Evolutionary conservation across 2,888 invertebrate species (phyloP), one percentile per base, ranked within the genome.

Genomic region (Apodemia hepburni): DNA sequence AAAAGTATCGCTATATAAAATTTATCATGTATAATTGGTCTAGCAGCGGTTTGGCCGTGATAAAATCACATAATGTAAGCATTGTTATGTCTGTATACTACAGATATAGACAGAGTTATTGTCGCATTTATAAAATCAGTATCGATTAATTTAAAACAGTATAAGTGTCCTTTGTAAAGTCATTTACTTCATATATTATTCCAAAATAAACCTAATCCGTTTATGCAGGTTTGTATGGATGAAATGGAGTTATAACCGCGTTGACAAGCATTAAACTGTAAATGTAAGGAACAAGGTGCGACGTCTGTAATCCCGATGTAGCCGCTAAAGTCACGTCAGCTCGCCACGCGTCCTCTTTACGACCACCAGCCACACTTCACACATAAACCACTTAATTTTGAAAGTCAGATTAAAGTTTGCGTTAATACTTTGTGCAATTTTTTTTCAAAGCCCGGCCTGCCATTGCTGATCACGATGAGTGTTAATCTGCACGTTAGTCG

Each of bases 251-350:
- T 81, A 84, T 78, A 75, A 79, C 76, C 73, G 78, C 82, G 87
- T 78, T 87, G 89, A 89, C 90, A 88, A 78, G 80, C 84, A 79
- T 77, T 83, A 76, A 76, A 76, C 70, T 72, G 78, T 78, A 79
- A 81, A 81, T 79, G 77, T 73, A 78, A 73, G 73, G 71, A 74
- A 78, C 83, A 87, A 88, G 86, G 87, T 88, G 86, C 79, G 71
- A 73, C 69, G 67, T 62, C 67, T 60, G 72, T 91, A 89, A 91
- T 86, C 90, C 85, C 66, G 73, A 61, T 70, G 75, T 71, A 74
- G 74, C 70, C 68, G 75, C 72, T 61, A 66, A 65, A 73, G 80
- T 77, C 90, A 89, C 90, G 90, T 84, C 75, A 76, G 71, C 72
- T 69, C 75, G 70, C 75, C 73, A 76, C 77, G 78, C 78, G 73